Evolutionary conservation across 2,797 vertebrate genomes (phyloP), one percentile per base, ranked within the genome.

Genomic region (Crypturellus tataupa): DNA sequence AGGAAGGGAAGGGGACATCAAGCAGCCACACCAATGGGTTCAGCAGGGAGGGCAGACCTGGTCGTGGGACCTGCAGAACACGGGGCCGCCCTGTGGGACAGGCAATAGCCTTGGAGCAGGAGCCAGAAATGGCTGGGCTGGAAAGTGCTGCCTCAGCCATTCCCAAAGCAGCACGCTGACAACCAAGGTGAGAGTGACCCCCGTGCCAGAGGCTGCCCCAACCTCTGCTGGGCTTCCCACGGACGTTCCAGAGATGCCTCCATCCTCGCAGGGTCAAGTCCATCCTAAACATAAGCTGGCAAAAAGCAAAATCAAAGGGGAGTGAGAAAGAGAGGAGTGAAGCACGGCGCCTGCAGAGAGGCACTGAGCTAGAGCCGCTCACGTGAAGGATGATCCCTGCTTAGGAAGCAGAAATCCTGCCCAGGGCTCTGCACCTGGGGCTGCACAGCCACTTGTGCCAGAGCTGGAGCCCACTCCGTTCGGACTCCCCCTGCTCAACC

Each of bases 371-470:
- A 93, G 91, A 93, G 62, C 65, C 83, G 85, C 94, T 85, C 84
- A 44, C 95, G 87, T 20, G 73, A 91, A 93, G 95, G 95, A 94
- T 96, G 75, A 96, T 80, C 83, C 6, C 72, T 68, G 81, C 37
- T 90, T 86, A 67, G 93, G 88, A 91, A 84, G 81, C 76, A 91
- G 53, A 95, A 93, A 90, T 21, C 79, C 92, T 79, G 86, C 2
- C 11, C 71, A 87, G 90, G 80, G 80, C 71, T 69, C 85, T 47
- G 79, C 71, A 84, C 71, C 80, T 87, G 35, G 83, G 53, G 35
- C 27, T 31, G 8, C 53, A 31, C 27, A 31, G 27, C 29, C 53
- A 31, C 53, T 29, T 31, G 9, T 31, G 53, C 29, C 17, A 29
- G 53, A 29, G 29, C 7, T 31, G 16, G 10, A 29, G 53, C 53